phyloP scores from a whole-genome alignment of 2,113 vertebrate genomes.

The Nansenia antarctica region DNA sequence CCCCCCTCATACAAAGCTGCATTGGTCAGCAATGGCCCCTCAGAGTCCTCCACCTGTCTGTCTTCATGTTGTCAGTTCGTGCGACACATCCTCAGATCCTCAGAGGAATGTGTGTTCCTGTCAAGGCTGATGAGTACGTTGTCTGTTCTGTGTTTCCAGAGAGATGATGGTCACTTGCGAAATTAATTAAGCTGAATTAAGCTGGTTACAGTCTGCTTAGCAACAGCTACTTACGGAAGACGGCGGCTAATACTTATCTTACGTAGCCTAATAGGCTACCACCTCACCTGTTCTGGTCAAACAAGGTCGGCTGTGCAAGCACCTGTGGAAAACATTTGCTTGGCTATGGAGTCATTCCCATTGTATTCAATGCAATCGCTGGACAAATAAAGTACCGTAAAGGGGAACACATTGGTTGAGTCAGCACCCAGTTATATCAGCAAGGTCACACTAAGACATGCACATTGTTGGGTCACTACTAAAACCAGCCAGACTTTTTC shows the following conservation, averaged over 20 bases:
- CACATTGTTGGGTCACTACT: too few relatives aligned
- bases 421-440: slow-evolving; percentile 1
- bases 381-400: too few relatives aligned
- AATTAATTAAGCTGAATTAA: slow-evolving; percentile 47
- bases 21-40: too few relatives aligned
- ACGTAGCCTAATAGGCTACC: too few relatives aligned
- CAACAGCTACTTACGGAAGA: slow-evolving; percentile 9
- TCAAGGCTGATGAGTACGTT: not conserved
- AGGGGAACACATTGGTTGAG: not conserved
- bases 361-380: not conserved
- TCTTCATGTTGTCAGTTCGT: too few relatives aligned
- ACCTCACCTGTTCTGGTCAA: slow-evolving; percentile 30
- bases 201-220: slow-evolving; percentile 48
- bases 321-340: not conserved
- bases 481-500: too few relatives aligned
- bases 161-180: slow-evolving; percentile 10
- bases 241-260: slow-evolving; percentile 34
- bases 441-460: not conserved
- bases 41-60: too few relatives aligned
- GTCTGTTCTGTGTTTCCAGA: slow-evolving; percentile 13
- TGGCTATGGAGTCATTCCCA: not conserved
- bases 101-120: not conserved
- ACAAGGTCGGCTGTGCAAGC: slow-evolving; percentile 47
- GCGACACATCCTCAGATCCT: not conserved
- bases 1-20: too few relatives aligned